phyloP scores from a whole-genome alignment of 1,140 invertebrate genomes.

The Drosophila parabipectinata region DNA sequence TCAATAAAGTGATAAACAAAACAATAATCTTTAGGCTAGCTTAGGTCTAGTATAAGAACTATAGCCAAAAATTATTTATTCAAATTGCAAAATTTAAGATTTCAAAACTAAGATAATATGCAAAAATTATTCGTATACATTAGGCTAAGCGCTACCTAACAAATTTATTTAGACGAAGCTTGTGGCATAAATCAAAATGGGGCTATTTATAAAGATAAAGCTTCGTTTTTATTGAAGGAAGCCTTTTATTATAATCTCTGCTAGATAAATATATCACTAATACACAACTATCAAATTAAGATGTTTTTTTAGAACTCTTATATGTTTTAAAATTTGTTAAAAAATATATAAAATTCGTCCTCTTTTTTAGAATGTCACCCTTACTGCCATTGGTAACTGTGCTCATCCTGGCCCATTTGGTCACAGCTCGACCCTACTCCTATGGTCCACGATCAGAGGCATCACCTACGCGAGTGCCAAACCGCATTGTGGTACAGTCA shows the following conservation, averaged over 20 bases:
- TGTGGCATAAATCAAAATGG: not conserved
- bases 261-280: not conserved
- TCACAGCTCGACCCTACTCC: constrained; percentile 42
- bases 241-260: not conserved
- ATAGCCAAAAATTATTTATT: not conserved
- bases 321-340: not conserved
- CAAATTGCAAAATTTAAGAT: not conserved
- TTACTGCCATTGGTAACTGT: constrained; percentile 23
- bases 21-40: not conserved
- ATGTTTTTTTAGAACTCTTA: not conserved
- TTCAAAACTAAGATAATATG: constrained; percentile 1
- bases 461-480: constrained; percentile 15
- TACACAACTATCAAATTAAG: not conserved
- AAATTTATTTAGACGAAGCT: not conserved
- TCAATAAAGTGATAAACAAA: not conserved
- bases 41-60: not conserved
- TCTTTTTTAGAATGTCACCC: constrained; percentile 41
- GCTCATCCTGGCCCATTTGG: constrained; percentile 19
- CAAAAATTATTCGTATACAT: not conserved
- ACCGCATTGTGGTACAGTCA: constrained; percentile 70
- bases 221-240: not conserved
- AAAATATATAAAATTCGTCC: not conserved
- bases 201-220: not conserved
- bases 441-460: constrained; percentile 19
- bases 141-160: not conserved